Evolutionary conservation across 2,888 invertebrate genomes (phyloP).

Genomic region (Lasioglossum oenotherae): DNA sequence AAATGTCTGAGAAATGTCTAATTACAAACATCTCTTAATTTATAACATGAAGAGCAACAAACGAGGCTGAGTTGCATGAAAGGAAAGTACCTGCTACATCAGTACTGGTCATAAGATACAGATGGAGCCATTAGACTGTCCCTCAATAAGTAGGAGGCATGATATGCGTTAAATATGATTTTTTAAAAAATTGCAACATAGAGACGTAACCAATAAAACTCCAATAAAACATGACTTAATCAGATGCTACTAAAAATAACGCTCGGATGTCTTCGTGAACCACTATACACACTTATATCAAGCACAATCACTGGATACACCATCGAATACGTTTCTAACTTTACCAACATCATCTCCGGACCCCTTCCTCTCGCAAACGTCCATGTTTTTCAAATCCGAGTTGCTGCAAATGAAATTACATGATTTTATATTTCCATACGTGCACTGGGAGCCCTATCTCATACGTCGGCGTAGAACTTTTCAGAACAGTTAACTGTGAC

Average conservation of each 20-base stretch:
- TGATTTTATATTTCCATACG: constrained; percentile 17
- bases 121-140: constrained; percentile 12
- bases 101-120: background rate
- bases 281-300: background rate
- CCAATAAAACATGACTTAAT: background rate
- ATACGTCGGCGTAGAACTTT: constrained; percentile 40
- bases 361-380: background rate
- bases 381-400: background rate
- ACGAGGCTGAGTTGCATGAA: background rate
- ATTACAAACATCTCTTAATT: background rate
- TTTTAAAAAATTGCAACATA: background rate
- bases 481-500: constrained; percentile 41
- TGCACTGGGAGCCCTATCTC: constrained; percentile 21
- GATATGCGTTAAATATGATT: background rate
- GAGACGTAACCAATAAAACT: background rate
- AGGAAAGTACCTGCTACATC: background rate
- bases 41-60: background rate
- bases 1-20: background rate
- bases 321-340: background rate
- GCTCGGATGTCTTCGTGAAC: background rate
- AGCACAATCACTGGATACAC: background rate
- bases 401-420: background rate
- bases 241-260: background rate
- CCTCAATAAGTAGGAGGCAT: background rate
- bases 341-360: background rate